A percentile compares a stretch with the other conserved stretches of the same genome.
Evolutionary conservation across 2,113 vertebrate genomes (phyloP).

Genomic region (Pituophis catenifer): DNA sequence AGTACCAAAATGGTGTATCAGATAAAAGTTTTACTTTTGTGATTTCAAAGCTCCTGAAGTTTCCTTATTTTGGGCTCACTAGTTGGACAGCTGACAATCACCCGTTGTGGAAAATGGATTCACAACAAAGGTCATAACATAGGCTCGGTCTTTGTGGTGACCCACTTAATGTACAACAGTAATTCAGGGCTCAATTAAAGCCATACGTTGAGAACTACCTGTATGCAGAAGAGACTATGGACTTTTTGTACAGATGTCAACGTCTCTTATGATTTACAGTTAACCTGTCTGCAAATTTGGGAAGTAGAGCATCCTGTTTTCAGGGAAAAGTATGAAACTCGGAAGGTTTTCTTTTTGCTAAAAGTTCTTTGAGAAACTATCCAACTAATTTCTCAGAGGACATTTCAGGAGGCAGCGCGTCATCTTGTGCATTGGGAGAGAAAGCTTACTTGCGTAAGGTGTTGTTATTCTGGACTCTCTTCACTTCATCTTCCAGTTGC

Average conservation of each 20-base stretch:
- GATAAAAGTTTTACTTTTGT: too few relatives aligned
- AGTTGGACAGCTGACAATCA: too few relatives aligned
- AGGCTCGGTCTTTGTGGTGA: background rate
- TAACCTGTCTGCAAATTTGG: background rate
- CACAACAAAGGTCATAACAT: background rate
- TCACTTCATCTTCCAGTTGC: conserved; percentile 96
- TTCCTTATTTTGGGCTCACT: too few relatives aligned
- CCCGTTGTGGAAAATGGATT: background rate
- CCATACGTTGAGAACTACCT: too few relatives aligned
- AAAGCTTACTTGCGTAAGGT: conserved; percentile 88
- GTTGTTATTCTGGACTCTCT: conserved; percentile 96
- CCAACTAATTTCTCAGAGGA: background rate
- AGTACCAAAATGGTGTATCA: too few relatives aligned
- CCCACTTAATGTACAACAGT: background rate
- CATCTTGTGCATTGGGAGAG: background rate
- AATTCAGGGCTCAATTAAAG: background rate
- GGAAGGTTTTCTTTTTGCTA: background rate
- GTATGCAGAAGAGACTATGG: background rate
- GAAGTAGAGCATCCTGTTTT: background rate
- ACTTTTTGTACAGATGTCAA: background rate
- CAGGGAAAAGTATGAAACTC: background rate
- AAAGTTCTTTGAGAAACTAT: background rate
- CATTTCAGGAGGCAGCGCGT: rapidly evolving
- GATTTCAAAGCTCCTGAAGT: too few relatives aligned
- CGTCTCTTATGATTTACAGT: background rate